phyloP scores from a whole-genome alignment of 2,888 invertebrate genomes.

The Galerucella nymphaeae region DNA sequence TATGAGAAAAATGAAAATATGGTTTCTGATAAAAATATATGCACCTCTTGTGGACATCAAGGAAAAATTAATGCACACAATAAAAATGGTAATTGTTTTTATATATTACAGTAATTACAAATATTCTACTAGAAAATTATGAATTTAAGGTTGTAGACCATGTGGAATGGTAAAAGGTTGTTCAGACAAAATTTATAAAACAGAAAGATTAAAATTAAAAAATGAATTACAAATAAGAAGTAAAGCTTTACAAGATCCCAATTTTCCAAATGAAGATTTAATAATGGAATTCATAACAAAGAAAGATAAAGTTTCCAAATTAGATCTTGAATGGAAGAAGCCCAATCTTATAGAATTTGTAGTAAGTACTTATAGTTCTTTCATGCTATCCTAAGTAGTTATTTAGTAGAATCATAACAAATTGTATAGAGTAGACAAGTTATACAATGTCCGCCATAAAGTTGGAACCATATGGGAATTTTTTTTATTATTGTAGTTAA shows the following conservation, averaged over 20 bases:
- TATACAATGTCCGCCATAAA: too few relatives aligned
- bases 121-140: neutral
- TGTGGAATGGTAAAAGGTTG: constrained; percentile 75
- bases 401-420: too few relatives aligned
- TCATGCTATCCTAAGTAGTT: neutral
- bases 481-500: too few relatives aligned
- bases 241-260: constrained; percentile 72
- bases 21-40: constrained; percentile 71
- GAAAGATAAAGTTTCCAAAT: constrained; percentile 67
- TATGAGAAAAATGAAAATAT: constrained; percentile 69
- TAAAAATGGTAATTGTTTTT: constrained; percentile 61
- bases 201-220: constrained; percentile 72
- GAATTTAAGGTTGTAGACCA: constrained; percentile 69
- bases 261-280: constrained; percentile 79
- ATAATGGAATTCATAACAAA: constrained; percentile 78
- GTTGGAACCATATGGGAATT: too few relatives aligned
- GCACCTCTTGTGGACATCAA: constrained; percentile 78
- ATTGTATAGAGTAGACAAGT: too few relatives aligned
- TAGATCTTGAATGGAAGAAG: constrained; percentile 71
- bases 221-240: constrained; percentile 76
- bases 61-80: constrained; percentile 73
- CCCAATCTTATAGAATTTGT: constrained; percentile 79
- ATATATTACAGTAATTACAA: neutral
- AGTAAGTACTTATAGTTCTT: constrained; percentile 64
- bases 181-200: constrained; percentile 70